Evolutionary conservation across 2,888 invertebrate species (phyloP), one percentile per base, ranked within the genome.

Genomic region (Malachius bipustulatus): DNA sequence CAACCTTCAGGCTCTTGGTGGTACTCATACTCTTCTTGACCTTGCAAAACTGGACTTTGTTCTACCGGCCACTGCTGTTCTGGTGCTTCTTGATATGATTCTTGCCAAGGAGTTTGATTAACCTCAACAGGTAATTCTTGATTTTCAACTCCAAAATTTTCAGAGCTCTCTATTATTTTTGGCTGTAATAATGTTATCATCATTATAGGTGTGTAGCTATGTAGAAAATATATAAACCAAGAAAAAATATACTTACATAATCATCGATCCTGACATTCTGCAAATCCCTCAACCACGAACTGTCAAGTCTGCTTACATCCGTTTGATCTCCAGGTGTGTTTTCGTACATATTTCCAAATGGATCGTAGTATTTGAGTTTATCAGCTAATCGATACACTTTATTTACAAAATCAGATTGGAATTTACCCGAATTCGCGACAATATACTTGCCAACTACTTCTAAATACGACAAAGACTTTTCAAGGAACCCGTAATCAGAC

Each of bases 381-480:
- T 64, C 63, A 16, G 63, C 65, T 47, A 67, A 44, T 45, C 60
- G 50, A 45, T 64, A 60, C 39, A 75, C 66, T 41, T 65, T 63
- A 36, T 69, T 64, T 3, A 73, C 66, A 37, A 77, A 68, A 15
- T 60, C 56, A 31, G 57, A 58, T 41, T 71, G 61, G 48, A 70
- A 70, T 38, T 58, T 59, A 4, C 59, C 51, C 2, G 76, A 74
- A 51, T 71, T 67, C 43, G 66, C 67, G 4, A 73, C 64, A 27
- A 88, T 71, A 38, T 76, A 75, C 13, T 69, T 65, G 4, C 83
- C 73, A 26, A 89, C 75, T 49, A 76, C 77, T 67, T 93, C 91
- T 54, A 79, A 73, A 66, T 93, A 93, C 44, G 77, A 71, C 44
- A 91, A 66, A 35, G 89, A 82, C 59, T 84, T 84, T 58, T 82